Evolutionary conservation across 1,140 invertebrate genomes (phyloP), one percentile per base, ranked within the genome.

Genomic region (Coboldia fuscipes): DNA sequence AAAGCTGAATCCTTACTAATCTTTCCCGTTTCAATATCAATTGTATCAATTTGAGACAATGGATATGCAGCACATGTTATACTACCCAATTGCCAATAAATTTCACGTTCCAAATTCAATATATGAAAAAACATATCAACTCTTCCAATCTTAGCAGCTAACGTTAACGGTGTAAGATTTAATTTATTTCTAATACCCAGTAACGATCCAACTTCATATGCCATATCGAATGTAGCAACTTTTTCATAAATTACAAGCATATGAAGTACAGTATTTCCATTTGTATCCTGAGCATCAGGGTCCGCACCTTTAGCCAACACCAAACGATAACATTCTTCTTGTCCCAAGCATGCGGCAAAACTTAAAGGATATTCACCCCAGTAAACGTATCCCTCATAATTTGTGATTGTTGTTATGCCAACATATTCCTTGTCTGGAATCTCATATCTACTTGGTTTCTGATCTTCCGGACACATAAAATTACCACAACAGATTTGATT

Each of bases 41-140:
- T 97, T 0, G 92, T 97, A 51, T 98, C 94, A 15, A 97, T 82
- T 57, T 89, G 79, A 0, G 77, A 75, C n/a, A 98, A 53, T 0
- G 93, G 92, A 61, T 97, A 97, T 0, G 89, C 92, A 0, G 89
- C 89, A 55, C 90, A 97, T 0, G 85, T 93, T 6, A 96, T 90
- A 45, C 85, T 86, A 62, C 73, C 75, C 42, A 94, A 79, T 56
- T 93, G 86, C 92, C 93, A 96, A 50, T 93, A 93, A 34, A 94
- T 88, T 61, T 94, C 85, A 32, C 90, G 58, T 46, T 90, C 81
- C 31, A 93, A 79, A 55, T 93, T 92, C 41, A 94, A 59, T 43
- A 96, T 93, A 45, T 94, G 89, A 46, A 92, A 89, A 54, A 93
- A 96, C 62, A 96, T 80, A 51, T 94, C 86, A 21, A 85, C 81